Base-by-base conservation (phyloP, 1,140 invertebrate genomes). In the Drosophila gunungcola region DNA sequence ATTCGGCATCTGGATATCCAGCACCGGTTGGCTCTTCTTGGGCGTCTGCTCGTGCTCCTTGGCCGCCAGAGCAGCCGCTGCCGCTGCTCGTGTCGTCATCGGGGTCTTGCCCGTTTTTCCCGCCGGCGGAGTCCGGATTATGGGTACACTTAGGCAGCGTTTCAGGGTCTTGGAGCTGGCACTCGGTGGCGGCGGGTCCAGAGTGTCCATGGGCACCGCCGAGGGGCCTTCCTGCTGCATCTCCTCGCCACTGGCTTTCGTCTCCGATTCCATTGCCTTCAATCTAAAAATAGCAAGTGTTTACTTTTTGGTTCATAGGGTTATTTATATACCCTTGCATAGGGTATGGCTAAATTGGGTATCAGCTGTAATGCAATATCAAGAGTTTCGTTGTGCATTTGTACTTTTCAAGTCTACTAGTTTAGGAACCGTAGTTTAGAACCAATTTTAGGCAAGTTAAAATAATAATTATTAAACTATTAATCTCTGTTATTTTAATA, bases 71-170 rank as follows among this genome's bases (percentile, higher is more conserved):
- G 88, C 75, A 16, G 93, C 92, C n/a, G 93, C 92, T 43, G 93
- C 90, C n/a, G 93, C 92, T 39, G 92, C 91, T 34, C 93, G 92
- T 73, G 84, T 91, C 29, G 89, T 91, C 88, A 91, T 91, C 3
- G 84, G 79, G 4, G 80, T 60, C 0, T 79, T 79, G 0, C 68
- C 63, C 36, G 57, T 25, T n/a, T 77, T 83, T 6, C 38, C 52
- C 2, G 72, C 57, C 1, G 84, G 38, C 13, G 82, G 52, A 11
- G 74, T 80, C 25, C 96, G 96, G 78, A 97, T 97, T 94, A 97
- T 96, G 64, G 96, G 96, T 72, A 96, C 96, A 94, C 96, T 97
- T 82, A 95, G 96, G 64, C 96, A 97, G 85, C 96, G 93, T 93
- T 97, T 97, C 32, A 97, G 93, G 55, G 94, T 94, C 64, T 95